Evolutionary conservation across 2,888 invertebrate species (phyloP).

Genomic region (Phania funesta): DNA sequence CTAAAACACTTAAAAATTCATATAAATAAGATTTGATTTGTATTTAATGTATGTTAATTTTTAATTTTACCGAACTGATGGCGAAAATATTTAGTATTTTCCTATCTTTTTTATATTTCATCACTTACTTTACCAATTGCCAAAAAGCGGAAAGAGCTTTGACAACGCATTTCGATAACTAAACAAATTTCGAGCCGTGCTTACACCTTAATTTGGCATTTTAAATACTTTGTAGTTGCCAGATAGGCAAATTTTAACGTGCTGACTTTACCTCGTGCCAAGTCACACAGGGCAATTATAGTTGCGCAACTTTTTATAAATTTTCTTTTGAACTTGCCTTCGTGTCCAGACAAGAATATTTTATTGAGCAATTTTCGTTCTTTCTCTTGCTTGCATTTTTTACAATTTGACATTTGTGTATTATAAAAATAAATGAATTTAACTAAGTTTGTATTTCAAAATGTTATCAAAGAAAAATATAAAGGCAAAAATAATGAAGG

Average conservation of each 20-base stretch:
- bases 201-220: conserved; percentile 45
- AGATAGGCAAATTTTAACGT: background rate
- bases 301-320: too few species aligned
- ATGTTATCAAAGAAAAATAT: too few species aligned
- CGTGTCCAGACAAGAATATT: too few species aligned
- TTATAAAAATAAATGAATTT: too few species aligned
- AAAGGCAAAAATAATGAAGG: too few species aligned
- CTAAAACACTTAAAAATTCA: background rate
- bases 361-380: too few species aligned
- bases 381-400: too few species aligned
- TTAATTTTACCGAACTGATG: conserved; percentile 42
- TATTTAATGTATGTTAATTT: conserved; percentile 42
- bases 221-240: background rate
- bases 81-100: conserved; percentile 49
- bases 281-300: too few species aligned
- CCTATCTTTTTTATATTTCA: conserved; percentile 15
- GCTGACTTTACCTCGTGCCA: too few species aligned
- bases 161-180: conserved; percentile 57
- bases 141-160: conserved; percentile 75
- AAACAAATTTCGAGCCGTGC: conserved; percentile 48
- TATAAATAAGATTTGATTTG: background rate
- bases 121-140: conserved; percentile 74
- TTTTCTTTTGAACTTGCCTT: too few species aligned
- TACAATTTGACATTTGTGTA: too few species aligned
- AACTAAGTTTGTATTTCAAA: too few species aligned